phyloP scores from a whole-genome alignment of 2,797 vertebrate genomes.

The Pangasius larnaudii region DNA sequence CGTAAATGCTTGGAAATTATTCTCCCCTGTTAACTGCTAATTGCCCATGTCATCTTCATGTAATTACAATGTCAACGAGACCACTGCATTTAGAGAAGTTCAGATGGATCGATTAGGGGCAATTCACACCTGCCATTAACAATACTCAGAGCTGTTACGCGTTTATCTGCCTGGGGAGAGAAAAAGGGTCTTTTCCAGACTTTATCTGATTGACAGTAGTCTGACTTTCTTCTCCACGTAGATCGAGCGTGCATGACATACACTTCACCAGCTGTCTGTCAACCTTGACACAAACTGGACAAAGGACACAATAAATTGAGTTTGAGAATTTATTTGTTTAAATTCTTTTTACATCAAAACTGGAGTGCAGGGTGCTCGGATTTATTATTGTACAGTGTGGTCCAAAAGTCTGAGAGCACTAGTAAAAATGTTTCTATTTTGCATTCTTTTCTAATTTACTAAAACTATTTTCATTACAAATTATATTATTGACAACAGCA shows the following conservation, averaged over 20 bases:
- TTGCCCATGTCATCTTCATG: conserved; percentile 35
- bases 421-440: not conserved
- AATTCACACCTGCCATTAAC: conserved; percentile 49
- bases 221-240: not conserved
- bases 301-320: not conserved
- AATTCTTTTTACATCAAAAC: not conserved
- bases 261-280: not conserved
- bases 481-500: not conserved
- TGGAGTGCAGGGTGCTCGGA: not conserved
- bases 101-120: conserved; percentile 51
- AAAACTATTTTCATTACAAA: not conserved
- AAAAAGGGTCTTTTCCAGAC: not conserved
- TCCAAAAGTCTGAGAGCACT: not conserved
- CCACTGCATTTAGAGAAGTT: conserved; percentile 23
- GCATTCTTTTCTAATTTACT: not conserved
- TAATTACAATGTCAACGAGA: conserved; percentile 50
- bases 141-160: not conserved
- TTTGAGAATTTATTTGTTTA: not conserved
- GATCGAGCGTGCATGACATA: not conserved
- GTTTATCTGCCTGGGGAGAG: not conserved
- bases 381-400: not conserved
- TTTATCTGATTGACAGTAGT: not conserved
- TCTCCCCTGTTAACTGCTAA: conserved; percentile 43
- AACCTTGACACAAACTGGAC: not conserved
- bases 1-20: conserved; percentile 33